These are phyloP conservation scores for Tyria jacobaeae DNA, from an alignment of 2,888 invertebrate genomes.

Conservation along the genomic window DNA sequence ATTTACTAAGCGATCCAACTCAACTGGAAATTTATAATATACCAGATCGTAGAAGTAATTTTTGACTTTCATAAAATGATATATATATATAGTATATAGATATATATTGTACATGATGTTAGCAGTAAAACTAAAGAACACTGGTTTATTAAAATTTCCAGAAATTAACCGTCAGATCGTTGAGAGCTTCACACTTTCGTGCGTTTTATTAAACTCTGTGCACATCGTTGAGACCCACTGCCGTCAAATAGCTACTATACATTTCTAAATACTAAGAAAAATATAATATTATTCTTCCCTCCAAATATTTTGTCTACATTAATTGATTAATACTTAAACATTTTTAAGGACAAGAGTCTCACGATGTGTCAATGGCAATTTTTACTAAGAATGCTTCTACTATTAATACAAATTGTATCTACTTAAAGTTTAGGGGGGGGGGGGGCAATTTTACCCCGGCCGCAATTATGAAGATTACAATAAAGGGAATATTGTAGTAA, in stretches of 20 bases:
- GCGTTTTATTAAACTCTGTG: constrained; percentile 41
- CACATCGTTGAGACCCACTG: constrained; percentile 39
- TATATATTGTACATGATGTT: constrained; percentile 18
- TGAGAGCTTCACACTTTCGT: constrained; percentile 39
- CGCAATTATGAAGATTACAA: constrained; percentile 35
- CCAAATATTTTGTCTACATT: constrained; percentile 63
- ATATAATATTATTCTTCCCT: constrained; percentile 62
- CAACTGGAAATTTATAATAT: constrained; percentile 32
- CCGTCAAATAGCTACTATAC: constrained; percentile 49
- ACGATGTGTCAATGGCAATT: constrained; percentile 61
- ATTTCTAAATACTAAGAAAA: constrained; percentile 72
- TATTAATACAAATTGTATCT: constrained; percentile 75
- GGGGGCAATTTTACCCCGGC: constrained; percentile 40
- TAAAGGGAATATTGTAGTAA: constrained; percentile 37
- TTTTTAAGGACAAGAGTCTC: constrained; percentile 54
- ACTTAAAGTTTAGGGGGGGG: constrained; percentile 68
- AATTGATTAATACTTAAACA: constrained; percentile 67
- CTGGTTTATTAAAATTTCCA: constrained; percentile 40
- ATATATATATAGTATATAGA: constrained; percentile 28
- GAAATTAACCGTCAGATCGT: constrained; percentile 26
- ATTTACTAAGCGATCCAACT: constrained; percentile 51
- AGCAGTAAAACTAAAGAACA: neutral
- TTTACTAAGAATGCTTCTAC: constrained; percentile 67
- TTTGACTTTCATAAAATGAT: constrained; percentile 4
- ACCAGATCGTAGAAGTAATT: constrained; percentile 21